Percentiles rank a stretch among this genome's conserved stretches.
Evolutionary conservation across 92 coral and sea anemone species (phyloP).

Genomic region (Phymanthus crucifer): DNA sequence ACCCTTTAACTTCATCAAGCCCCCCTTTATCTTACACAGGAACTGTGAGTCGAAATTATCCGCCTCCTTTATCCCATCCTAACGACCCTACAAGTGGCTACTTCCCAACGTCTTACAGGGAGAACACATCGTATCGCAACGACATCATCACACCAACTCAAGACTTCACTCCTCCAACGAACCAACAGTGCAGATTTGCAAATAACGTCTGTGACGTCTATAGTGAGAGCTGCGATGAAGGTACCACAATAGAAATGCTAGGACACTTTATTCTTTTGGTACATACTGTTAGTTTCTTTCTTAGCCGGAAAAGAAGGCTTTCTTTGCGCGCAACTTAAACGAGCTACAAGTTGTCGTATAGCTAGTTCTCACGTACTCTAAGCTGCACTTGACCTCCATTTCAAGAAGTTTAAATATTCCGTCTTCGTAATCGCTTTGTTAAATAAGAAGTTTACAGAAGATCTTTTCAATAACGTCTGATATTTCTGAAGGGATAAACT

Average conservation of each 20-base stretch:
- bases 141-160: constrained; percentile 14
- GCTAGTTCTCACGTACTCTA: neutral
- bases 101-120: constrained; percentile 27
- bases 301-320: neutral
- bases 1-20: constrained; percentile 24
- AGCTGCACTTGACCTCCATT: constrained; percentile 35
- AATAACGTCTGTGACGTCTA: constrained; percentile 21
- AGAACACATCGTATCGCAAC: neutral
- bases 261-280: neutral
- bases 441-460: constrained; percentile 14
- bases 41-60: constrained; percentile 31
- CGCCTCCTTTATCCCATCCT: constrained; percentile 69
- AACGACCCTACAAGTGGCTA: constrained; percentile 45
- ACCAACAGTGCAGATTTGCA: constrained; percentile 37
- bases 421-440: neutral
- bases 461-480: neutral
- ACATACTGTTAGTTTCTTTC: neutral
- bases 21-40: constrained; percentile 22
- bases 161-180: constrained; percentile 14
- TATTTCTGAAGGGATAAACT: constrained; percentile 9
- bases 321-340: neutral
- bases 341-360: neutral
- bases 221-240: constrained; percentile 40
- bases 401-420: constrained; percentile 18
- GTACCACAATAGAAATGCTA: neutral